Conservation (phyloP, 2,888 invertebrate genomes). For the Crocallis elinguaria region DNA sequence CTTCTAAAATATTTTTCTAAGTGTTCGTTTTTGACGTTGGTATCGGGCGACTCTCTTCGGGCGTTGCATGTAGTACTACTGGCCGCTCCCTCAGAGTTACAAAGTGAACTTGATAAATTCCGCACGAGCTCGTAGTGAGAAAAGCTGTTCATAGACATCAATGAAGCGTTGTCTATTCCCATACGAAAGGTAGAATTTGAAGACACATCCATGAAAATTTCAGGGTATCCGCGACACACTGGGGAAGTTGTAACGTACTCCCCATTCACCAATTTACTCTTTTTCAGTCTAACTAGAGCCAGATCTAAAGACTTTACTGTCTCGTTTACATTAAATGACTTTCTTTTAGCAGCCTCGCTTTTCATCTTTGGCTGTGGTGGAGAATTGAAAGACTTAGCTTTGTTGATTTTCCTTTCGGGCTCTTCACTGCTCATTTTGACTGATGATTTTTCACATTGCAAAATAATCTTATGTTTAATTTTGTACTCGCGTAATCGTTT, state of each 20-base stretch:
- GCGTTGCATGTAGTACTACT: conserved; percentile 63
- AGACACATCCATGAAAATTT: conserved; percentile 58
- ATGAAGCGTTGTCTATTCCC: conserved; percentile 57
- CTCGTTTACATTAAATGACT: conserved; percentile 64
- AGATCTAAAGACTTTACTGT: conserved; percentile 65
- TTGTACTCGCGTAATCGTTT: conserved; percentile 28
- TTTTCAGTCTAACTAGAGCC: conserved; percentile 63
- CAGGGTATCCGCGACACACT: conserved; percentile 40
- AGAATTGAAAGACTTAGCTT: conserved; percentile 57
- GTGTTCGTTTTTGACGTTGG: conserved; percentile 63
- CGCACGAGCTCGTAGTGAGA: conserved; percentile 75
- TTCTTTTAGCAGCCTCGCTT: conserved; percentile 59
- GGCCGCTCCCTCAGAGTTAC: conserved; percentile 67
- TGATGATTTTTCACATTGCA: conserved; percentile 33
- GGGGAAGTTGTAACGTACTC: conserved; percentile 43
- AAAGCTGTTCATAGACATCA: conserved; percentile 75
- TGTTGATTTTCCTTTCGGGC: conserved; percentile 57
- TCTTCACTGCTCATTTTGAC: conserved; percentile 59
- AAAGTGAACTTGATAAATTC: conserved; percentile 68
- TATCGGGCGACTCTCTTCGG: conserved; percentile 49
- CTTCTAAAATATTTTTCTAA: conserved; percentile 74
- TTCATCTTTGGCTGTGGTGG: conserved; percentile 45
- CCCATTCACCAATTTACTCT: conserved; percentile 62
- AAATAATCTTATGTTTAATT: conserved; percentile 36
- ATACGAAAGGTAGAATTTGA: conserved; percentile 43